These are phyloP conservation scores for Leucoraja erinaceus DNA, from an alignment of 2,113 vertebrate species.

Conservation along the genomic window DNA sequence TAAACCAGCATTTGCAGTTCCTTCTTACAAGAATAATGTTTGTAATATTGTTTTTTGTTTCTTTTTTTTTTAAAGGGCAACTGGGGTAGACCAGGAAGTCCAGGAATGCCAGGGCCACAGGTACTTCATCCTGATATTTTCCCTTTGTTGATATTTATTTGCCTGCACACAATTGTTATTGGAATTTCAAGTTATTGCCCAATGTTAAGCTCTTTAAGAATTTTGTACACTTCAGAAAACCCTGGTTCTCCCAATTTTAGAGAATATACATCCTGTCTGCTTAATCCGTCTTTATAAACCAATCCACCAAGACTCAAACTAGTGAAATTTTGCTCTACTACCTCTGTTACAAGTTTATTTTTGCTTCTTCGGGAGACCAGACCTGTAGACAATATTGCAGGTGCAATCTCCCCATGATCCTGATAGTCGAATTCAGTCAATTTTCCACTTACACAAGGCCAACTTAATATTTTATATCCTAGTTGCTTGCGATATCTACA, in stretches of 20 bases:
- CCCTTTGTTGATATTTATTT: neutral
- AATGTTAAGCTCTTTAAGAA: neutral
- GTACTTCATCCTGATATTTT: constrained; percentile 50
- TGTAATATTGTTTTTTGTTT: constrained; percentile 37
- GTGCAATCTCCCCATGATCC: neutral
- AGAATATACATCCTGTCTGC: neutral
- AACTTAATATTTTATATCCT: neutral
- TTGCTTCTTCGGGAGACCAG: too few species aligned
- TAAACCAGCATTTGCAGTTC: too few species aligned
- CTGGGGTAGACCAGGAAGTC: constrained; percentile 73
- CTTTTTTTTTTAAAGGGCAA: constrained; percentile 54
- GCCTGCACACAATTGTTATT: neutral
- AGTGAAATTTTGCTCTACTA: too few species aligned
- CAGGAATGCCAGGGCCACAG: constrained; percentile 67
- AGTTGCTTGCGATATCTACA: neutral
- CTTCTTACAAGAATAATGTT: neutral
- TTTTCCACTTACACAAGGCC: neutral
- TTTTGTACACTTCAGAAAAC: neutral
- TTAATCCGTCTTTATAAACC: neutral
- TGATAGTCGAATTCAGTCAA: neutral
- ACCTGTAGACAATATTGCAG: neutral
- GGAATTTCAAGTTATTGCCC: neutral
- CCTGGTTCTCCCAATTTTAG: neutral
- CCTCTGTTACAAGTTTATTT: too few species aligned
- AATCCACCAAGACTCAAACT: neutral